Conservation (phyloP, 2,797 vertebrate genomes). For the Alosa sapidissima region DNA sequence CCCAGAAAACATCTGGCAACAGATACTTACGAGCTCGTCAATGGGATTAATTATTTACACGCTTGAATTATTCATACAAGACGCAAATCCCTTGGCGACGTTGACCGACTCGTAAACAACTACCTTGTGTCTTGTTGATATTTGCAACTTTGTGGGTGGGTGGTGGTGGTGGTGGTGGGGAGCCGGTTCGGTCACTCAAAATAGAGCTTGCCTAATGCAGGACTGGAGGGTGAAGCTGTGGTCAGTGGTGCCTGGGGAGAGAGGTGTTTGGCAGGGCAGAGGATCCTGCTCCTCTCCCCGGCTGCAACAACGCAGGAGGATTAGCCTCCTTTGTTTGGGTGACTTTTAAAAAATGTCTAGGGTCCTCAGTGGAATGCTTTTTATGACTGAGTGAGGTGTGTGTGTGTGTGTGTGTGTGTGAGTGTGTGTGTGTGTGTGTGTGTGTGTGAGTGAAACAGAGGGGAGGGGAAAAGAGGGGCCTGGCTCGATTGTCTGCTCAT, state of each 20-base stretch:
- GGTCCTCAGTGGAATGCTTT: slow-evolving; percentile 3
- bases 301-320: not conserved
- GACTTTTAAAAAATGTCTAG: not conserved
- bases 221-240: not conserved
- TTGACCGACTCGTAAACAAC: not conserved
- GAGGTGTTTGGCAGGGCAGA: not conserved
- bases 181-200: not conserved
- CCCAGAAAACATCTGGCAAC: not conserved
- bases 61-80: not conserved
- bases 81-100: not conserved
- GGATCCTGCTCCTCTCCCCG: not conserved
- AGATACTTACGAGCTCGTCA: not conserved
- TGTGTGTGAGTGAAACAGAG: not conserved
- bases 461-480: not conserved
- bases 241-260: not conserved
- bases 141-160: not conserved
- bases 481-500: not conserved
- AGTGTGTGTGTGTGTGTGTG: not conserved
- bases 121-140: not conserved
- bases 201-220: not conserved
- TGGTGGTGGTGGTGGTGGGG: not conserved
- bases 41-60: not conserved
- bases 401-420: not conserved
- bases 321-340: not conserved
- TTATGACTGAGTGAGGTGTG: slow-evolving; percentile 26